Evolutionary conservation across 2,797 vertebrate species (phyloP).

Genomic region (Poecilia wingei): DNA sequence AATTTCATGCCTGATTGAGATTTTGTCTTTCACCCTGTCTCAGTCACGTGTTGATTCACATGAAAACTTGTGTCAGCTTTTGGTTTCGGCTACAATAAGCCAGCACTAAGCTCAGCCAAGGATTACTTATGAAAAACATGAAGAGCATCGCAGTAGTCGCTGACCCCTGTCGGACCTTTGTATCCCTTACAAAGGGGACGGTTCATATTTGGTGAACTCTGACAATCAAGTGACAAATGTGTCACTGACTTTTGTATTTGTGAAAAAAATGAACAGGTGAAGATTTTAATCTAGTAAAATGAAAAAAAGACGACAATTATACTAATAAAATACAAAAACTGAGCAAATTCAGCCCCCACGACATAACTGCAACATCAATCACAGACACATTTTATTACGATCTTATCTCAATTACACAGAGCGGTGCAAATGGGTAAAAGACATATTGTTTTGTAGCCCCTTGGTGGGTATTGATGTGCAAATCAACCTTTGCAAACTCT

Average conservation of each 20-base stretch:
- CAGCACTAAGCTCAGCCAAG: constrained; percentile 20
- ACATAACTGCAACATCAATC: constrained; percentile 25
- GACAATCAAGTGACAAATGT: constrained; percentile 3
- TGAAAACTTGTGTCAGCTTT: constrained; percentile 46
- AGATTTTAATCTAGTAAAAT: not conserved
- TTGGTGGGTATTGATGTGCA: constrained; percentile 63
- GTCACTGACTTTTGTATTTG: not conserved
- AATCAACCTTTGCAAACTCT: constrained; percentile 44
- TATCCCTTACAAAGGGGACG: not conserved
- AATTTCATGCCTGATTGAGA: constrained; percentile 46
- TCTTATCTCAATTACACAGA: constrained; percentile 43
- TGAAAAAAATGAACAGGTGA: not conserved
- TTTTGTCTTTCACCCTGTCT: constrained; percentile 38
- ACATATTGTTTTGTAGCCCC: constrained; percentile 44
- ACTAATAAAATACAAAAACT: not conserved
- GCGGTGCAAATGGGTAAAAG: constrained; percentile 33
- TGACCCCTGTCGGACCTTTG: constrained; percentile 4
- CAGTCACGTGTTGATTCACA: constrained; percentile 55
- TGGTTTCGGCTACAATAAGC: constrained; percentile 31
- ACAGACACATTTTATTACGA: constrained; percentile 24
- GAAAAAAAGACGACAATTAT: not conserved
- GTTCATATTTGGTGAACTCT: constrained; percentile 13
- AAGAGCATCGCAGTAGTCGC: constrained; percentile 38
- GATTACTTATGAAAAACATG: constrained; percentile 42
- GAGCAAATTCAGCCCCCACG: constrained; percentile 5